Conservation (phyloP, 2,797 vertebrate genomes). For the Numenius phaeopus region DNA sequence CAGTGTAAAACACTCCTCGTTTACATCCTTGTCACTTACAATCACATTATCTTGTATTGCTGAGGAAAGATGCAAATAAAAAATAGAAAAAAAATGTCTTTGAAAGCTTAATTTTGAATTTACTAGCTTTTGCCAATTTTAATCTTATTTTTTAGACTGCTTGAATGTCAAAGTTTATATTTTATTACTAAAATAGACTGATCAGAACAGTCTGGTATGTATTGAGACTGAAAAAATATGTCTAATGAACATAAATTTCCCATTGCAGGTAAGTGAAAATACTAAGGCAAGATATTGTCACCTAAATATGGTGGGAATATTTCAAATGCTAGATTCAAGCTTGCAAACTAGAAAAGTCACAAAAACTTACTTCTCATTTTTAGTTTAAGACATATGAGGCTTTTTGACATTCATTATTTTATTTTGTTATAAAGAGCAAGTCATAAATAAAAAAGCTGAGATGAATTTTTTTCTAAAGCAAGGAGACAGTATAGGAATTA, state of each 20-base stretch:
- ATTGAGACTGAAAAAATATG: background rate
- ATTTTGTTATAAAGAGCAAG: background rate
- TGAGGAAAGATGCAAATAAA: background rate
- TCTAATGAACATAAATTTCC: background rate
- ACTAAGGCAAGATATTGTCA: background rate
- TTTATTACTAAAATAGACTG: background rate
- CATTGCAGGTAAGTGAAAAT: background rate
- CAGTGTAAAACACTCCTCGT: background rate
- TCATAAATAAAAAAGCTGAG: background rate
- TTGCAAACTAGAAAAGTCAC: background rate
- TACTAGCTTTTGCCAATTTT: background rate
- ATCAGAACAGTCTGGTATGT: background rate
- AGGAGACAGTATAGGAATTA: background rate
- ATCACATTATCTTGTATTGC: background rate
- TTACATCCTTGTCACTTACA: background rate
- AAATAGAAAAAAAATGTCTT: background rate
- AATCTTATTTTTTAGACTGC: background rate
- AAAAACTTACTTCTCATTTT: background rate
- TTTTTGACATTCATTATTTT: background rate
- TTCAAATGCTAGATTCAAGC: background rate
- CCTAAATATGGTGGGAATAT: background rate
- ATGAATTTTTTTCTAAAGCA: background rate
- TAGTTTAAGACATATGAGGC: background rate
- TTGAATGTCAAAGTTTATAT: background rate
- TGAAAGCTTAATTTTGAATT: background rate